Percentiles rank a stretch among this genome's conserved stretches.
Evolutionary conservation across 2,113 vertebrate genomes (phyloP).

Genomic region (Cnemophilus loriae): DNA sequence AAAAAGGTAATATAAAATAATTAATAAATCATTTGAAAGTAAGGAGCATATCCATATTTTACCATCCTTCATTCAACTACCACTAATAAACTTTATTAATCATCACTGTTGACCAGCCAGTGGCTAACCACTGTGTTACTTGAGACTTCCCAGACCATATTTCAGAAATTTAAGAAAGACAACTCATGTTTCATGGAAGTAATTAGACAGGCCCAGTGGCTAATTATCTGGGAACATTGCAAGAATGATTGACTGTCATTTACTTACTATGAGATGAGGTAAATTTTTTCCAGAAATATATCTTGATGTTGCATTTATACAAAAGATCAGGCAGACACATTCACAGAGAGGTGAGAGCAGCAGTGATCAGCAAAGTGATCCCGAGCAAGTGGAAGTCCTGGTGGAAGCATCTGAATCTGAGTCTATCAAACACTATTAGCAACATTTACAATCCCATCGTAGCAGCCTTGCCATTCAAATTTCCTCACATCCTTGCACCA

Average conservation of each 20-base stretch:
- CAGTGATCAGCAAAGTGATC: neutral
- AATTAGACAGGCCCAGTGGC: conserved; percentile 82
- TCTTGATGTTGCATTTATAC: neutral
- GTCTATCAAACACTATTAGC: neutral
- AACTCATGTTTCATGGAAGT: conserved; percentile 84
- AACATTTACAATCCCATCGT: neutral
- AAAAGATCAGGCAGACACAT: neutral
- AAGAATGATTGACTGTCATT: conserved; percentile 86
- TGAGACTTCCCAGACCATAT: conserved; percentile 81
- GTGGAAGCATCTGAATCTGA: neutral
- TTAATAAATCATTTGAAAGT: conserved; percentile 64
- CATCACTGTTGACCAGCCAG: conserved; percentile 31
- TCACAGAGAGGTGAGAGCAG: neutral
- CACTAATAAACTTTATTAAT: conserved; percentile 41
- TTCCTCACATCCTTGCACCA: neutral
- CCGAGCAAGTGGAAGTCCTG: neutral
- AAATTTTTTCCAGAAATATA: conserved; percentile 26
- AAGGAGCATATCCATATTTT: conserved; percentile 40
- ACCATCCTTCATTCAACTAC: conserved; percentile 42
- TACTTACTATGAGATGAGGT: conserved; percentile 76
- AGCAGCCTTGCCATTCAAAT: neutral
- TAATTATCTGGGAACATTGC: conserved; percentile 84
- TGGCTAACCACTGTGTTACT: conserved; percentile 73
- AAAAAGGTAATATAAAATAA: conserved; percentile 53
- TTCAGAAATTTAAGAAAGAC: conserved; percentile 78